Percentiles rank a stretch among this genome's conserved stretches.
Evolutionary conservation across 2,888 invertebrate genomes (phyloP).

Genomic region (Chrysolina oricalcia): DNA sequence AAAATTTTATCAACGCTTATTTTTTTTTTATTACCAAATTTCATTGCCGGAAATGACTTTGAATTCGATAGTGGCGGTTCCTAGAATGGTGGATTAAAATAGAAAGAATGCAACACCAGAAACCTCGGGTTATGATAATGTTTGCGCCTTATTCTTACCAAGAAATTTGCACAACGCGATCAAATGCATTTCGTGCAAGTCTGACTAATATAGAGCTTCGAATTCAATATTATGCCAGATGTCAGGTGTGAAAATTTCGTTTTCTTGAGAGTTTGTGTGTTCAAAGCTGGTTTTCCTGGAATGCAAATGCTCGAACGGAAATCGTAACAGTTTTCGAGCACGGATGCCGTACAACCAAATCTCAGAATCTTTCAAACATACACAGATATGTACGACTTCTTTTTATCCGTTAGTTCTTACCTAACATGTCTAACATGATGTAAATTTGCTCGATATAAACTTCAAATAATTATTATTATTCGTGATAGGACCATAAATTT

Average conservation of each 20-base stretch:
- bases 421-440: too few relatives aligned
- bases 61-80: background rate
- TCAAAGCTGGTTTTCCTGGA: background rate
- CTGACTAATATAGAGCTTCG: background rate
- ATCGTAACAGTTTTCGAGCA: too few relatives aligned
- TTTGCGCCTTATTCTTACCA: background rate
- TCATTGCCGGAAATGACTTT: too few relatives aligned
- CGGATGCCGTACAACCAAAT: too few relatives aligned
- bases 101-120: background rate
- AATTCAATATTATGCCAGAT: background rate
- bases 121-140: background rate
- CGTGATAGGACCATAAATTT: background rate
- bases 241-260: constrained; percentile 3
- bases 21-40: too few relatives aligned
- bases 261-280: background rate
- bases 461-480: background rate
- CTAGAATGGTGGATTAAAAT: background rate
- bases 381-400: background rate
- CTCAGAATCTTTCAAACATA: too few relatives aligned
- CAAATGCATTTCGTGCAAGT: background rate
- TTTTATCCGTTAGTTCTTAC: background rate
- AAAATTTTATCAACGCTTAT: too few relatives aligned
- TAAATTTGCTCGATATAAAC: background rate
- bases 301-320: background rate
- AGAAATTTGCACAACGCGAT: background rate